Conservation (phyloP, 2,113 vertebrate species). For the Hippocampus abdominalis region DNA sequence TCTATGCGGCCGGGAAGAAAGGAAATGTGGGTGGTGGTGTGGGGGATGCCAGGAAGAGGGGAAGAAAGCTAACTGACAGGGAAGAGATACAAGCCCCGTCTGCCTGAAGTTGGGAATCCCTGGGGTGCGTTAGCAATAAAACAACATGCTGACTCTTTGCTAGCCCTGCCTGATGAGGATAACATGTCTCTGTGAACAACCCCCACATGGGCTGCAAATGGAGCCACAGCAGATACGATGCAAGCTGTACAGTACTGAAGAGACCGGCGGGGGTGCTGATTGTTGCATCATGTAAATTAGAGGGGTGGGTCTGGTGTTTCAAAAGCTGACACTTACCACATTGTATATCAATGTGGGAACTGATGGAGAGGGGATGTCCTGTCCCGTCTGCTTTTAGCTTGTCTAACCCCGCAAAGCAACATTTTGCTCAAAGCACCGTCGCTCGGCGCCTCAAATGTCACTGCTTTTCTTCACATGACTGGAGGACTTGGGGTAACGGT, state of each 20-base stretch:
- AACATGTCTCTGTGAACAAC: constrained; percentile 63
- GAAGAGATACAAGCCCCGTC: constrained; percentile 61
- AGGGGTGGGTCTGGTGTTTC: constrained; percentile 28
- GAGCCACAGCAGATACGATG: constrained; percentile 34
- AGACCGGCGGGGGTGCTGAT: constrained; percentile 29
- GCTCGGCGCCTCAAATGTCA: constrained; percentile 31
- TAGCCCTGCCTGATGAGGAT: constrained; percentile 67
- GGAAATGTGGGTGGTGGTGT: constrained; percentile 30
- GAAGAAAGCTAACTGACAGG: constrained; percentile 54
- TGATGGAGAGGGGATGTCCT: constrained; percentile 13
- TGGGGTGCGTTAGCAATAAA: constrained; percentile 61
- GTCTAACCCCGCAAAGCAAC: constrained; percentile 12
- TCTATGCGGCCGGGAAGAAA: constrained; percentile 34
- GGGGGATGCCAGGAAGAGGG: constrained; percentile 51
- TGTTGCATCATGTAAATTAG: constrained; percentile 39
- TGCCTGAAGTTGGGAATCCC: constrained; percentile 59
- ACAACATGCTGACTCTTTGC: constrained; percentile 69
- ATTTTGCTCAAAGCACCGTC: background rate
- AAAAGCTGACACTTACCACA: constrained; percentile 24
- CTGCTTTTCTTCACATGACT: constrained; percentile 29
- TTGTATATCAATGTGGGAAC: constrained; percentile 32
- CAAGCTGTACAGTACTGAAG: constrained; percentile 22
- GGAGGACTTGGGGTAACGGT: constrained; percentile 30
- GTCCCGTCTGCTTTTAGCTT: constrained; percentile 6
- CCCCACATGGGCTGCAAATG: constrained; percentile 40